Evolutionary conservation across 2,797 vertebrate genomes (phyloP).

Genomic region (Hapalemur alaotrensis): DNA sequence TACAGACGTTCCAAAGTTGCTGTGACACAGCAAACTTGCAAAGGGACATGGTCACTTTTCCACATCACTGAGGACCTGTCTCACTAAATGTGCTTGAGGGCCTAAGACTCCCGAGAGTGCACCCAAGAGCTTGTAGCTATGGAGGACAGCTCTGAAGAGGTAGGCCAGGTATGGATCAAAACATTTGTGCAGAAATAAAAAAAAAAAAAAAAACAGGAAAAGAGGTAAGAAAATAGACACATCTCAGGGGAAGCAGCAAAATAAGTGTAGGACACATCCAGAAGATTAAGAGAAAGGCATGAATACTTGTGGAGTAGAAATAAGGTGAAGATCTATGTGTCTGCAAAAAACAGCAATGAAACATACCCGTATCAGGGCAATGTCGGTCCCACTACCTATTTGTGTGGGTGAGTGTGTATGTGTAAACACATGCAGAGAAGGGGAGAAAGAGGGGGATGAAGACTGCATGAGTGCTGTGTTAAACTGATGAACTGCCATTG

Average conservation of each 20-base stretch:
- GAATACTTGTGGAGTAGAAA: neutral
- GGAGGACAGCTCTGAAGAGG: neutral
- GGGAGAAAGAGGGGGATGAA: neutral
- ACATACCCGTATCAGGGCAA: neutral
- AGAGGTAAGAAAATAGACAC: neutral
- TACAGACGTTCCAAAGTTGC: neutral
- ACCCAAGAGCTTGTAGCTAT: neutral
- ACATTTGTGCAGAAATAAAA: neutral
- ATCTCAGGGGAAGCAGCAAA: neutral
- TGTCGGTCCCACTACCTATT: neutral
- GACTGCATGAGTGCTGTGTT: neutral
- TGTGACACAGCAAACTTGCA: neutral
- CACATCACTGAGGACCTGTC: neutral
- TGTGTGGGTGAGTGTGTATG: neutral
- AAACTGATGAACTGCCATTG: neutral
- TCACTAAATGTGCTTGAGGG: neutral
- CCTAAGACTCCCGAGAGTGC: neutral
- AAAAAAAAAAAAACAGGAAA: neutral
- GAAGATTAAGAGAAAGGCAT: slow-evolving; percentile 20
- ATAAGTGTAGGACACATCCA: neutral
- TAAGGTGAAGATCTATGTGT: neutral
- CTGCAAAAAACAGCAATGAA: neutral
- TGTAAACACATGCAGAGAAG: neutral
- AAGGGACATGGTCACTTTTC: neutral
- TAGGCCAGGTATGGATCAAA: neutral